Percentiles rank a stretch among this genome's conserved stretches.
phyloP scores from a whole-genome alignment of 2,888 invertebrate genomes.

The Stramonita haemastoma region DNA sequence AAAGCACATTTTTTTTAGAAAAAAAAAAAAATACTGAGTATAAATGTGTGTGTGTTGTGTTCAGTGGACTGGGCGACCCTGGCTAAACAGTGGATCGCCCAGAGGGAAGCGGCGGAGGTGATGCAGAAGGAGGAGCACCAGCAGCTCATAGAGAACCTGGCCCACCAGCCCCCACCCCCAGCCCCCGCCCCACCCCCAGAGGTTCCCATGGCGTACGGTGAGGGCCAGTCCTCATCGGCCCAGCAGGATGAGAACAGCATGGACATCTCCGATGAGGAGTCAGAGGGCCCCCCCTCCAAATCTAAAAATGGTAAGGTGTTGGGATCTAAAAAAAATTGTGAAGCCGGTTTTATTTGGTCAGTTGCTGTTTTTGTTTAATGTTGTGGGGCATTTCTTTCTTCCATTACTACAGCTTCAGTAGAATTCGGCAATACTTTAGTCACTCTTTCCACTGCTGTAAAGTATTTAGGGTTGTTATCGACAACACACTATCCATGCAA shows the following conservation, averaged over 20 bases:
- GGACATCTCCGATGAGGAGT: slow-evolving; percentile 67
- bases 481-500: no score
- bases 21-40: no score
- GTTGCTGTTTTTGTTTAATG: no score
- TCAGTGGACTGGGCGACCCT: slow-evolving; percentile 96
- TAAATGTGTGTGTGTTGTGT: slow-evolving; percentile 55
- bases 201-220: slow-evolving; percentile 31
- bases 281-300: neutral
- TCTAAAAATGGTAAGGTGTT: slow-evolving; percentile 17
- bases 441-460: no score
- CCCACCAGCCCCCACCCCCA: slow-evolving; percentile 54
- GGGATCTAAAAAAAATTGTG: no score
- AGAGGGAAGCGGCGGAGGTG: slow-evolving; percentile 61
- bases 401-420: no score
- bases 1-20: no score
- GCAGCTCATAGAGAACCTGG: slow-evolving; percentile 22
- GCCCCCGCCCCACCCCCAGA: slow-evolving; percentile 49
- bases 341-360: no score
- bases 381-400: no score
- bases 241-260: slow-evolving; percentile 61
- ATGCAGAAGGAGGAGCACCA: slow-evolving; percentile 44
- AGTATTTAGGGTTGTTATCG: no score
- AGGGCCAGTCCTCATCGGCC: slow-evolving; percentile 20
- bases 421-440: no score
- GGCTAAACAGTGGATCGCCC: slow-evolving; percentile 95